A percentile compares a stretch with the other conserved stretches of the same genome.
Evolutionary conservation across 2,888 invertebrate species (phyloP).

Genomic region (Autographa gamma): DNA sequence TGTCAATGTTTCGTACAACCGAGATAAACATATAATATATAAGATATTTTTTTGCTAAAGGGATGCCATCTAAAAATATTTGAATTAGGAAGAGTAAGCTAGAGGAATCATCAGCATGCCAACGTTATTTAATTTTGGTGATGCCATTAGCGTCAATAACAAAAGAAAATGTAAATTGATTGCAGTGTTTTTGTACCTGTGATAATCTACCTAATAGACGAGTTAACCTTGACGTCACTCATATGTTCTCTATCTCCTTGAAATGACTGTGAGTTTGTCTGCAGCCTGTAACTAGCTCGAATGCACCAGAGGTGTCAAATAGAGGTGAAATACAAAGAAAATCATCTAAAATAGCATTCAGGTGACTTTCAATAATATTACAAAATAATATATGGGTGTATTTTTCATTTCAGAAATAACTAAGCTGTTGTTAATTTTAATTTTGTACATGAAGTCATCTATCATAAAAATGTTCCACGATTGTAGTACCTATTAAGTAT

Average conservation of each 20-base stretch:
- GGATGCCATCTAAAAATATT: background rate
- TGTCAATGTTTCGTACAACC: too few species aligned
- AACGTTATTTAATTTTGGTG: background rate
- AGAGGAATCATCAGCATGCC: background rate
- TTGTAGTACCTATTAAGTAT: too few species aligned
- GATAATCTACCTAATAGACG: slow-evolving; percentile 4
- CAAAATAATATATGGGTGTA: too few species aligned
- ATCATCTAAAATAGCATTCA: background rate
- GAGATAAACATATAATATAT: too few species aligned
- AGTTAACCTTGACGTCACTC: slow-evolving; percentile 4
- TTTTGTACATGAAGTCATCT: too few species aligned
- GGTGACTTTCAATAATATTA: background rate
- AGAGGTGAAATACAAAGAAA: background rate
- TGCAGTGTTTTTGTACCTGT: slow-evolving; percentile 2
- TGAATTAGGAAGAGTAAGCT: background rate
- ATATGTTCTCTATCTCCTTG: slow-evolving; percentile 4
- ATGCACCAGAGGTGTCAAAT: background rate
- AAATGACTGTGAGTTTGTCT: background rate
- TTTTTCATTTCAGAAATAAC: too few species aligned
- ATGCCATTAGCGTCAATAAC: background rate
- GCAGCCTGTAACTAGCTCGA: slow-evolving; percentile 1
- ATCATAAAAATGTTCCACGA: too few species aligned
- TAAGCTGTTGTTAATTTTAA: too few species aligned
- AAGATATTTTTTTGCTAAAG: too few species aligned
- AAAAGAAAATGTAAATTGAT: background rate